Evolutionary conservation across 2,797 vertebrate species (phyloP), one percentile per base, ranked within the genome.

Genomic region (Oreochromis mossambicus): DNA sequence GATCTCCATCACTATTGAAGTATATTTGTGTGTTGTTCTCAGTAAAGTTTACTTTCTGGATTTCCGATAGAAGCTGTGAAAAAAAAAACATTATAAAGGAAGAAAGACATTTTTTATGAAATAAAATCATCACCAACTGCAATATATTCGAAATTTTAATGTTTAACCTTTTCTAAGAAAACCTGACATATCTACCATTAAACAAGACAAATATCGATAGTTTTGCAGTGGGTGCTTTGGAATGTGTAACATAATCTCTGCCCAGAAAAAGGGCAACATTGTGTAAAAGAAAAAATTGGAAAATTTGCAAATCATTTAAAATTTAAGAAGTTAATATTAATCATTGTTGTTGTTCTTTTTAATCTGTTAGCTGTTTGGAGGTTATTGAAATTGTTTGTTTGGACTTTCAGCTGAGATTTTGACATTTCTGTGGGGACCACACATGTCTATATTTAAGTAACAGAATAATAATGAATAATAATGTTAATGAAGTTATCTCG

Each of bases 1-100:
- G 92, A 70, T 95, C 91, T 79, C 95, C 93, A 8, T 85, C 78
- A 3, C 1, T 0, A 15, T 92, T 19, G 78, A 95, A 94, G 41
- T 11, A 83, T 32, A 94, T 43, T 13, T 24, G 70, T 14, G 83
- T 92, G n/a, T 1, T 50, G 43, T 87, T 32, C 61, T 94, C 76
- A 13, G 83, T 92, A 19, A 91, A 61, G 84, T 92, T 93, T 29
- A 94, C 87, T 17, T 86, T 85, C 52, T 77, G 70, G 51, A 95
- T 92, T 88, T 90, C 92, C 10, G 3, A 11, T 6, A 94, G 77
- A 87, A 95, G 93, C 94, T 95, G 87, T 36, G 56, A 61, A 21
- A 26, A 46, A 86, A 50, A 83, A 29, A 73, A 46, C 24, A 68
- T 10, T 5, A 17, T 70, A 46, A 48, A 73, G 12, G 12, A 63